Base-by-base conservation (phyloP, 2,797 vertebrate species). In the Hyperoplus immaculatus region DNA sequence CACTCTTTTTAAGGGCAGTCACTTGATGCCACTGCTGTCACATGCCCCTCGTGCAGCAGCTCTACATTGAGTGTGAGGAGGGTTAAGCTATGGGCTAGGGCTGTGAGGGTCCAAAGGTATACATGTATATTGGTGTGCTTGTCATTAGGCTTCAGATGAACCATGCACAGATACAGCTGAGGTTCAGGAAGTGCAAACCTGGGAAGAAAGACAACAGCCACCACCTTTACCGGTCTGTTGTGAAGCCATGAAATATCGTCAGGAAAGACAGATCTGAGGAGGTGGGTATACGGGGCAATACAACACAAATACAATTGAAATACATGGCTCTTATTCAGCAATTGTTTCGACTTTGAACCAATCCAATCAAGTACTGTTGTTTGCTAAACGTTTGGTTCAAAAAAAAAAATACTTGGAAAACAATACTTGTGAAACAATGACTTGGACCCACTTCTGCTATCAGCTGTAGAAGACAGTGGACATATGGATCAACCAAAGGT, bases 1-100 rank as follows among this genome's bases (percentile, higher is more conserved):
- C 79, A 84, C 53, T 84, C 84, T 78, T 85, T 86, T 75, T 78
- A 62, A 83, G 69, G 77, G 54, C 69, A 2, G 87, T 89, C 89
- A 93, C 79, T 82, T 78, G 80, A 93, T 90, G 85, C 90, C 77
- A 66, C 80, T 77, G 63, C 54, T 62, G 85, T 92, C 91, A 92
- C 84, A 86, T 90, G 88, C 65, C 77, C 59, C 54, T 69, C 60
- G 75, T 61, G 59, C 54, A 15, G 77, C 18, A n/a, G 29, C 29
- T 29, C 43, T 56, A 60, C 60, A 49, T 74, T 76, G 14, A 64
- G 70, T 14, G 6, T 54, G 3, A 61, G 50, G 29, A 47, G 60
- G 61, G 69, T 62, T 72, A 81, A 71, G 53, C 18, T 14, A 38
- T 6, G 12, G 29, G 42, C 53, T 47, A 57, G 59, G 13, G 43